A percentile compares a stretch with the other conserved stretches of the same genome.
Evolutionary conservation across 2,797 vertebrate genomes (phyloP).

Genomic region (Coendou prehensilis): DNA sequence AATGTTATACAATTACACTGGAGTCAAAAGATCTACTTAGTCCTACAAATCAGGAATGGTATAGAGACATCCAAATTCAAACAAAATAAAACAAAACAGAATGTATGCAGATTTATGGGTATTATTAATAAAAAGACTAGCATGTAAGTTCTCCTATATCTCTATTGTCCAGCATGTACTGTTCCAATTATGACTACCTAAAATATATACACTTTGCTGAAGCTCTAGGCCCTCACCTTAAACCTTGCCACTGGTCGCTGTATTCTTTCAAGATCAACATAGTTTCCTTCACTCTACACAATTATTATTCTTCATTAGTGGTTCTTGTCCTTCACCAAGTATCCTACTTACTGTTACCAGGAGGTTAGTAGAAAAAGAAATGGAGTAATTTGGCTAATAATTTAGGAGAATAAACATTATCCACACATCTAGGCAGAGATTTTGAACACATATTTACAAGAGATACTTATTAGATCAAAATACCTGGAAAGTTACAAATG

Average conservation of each 20-base stretch:
- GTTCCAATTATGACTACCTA: slow-evolving; percentile 77
- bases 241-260: slow-evolving; percentile 70
- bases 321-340: slow-evolving; percentile 69
- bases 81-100: slow-evolving; percentile 71
- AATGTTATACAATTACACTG: neutral
- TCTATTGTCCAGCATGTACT: slow-evolving; percentile 79
- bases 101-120: slow-evolving; percentile 78
- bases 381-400: slow-evolving; percentile 23
- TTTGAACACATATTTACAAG: slow-evolving; percentile 58
- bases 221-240: slow-evolving; percentile 74
- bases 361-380: slow-evolving; percentile 53
- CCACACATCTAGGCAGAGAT: slow-evolving; percentile 27
- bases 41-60: slow-evolving; percentile 69
- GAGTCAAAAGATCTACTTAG: slow-evolving; percentile 61
- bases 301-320: slow-evolving; percentile 66
- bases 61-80: slow-evolving; percentile 78
- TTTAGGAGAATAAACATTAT: slow-evolving; percentile 37
- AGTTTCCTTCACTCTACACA: slow-evolving; percentile 72
- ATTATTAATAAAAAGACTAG: slow-evolving; percentile 78
- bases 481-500: slow-evolving; percentile 60
- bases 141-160: slow-evolving; percentile 83
- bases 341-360: slow-evolving; percentile 60
- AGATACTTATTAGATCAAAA: slow-evolving; percentile 63
- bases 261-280: slow-evolving; percentile 74
- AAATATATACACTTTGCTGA: slow-evolving; percentile 79